Evolutionary conservation across 2,888 invertebrate genomes (phyloP), one percentile per base, ranked within the genome.

Genomic region (Operophtera brumata): DNA sequence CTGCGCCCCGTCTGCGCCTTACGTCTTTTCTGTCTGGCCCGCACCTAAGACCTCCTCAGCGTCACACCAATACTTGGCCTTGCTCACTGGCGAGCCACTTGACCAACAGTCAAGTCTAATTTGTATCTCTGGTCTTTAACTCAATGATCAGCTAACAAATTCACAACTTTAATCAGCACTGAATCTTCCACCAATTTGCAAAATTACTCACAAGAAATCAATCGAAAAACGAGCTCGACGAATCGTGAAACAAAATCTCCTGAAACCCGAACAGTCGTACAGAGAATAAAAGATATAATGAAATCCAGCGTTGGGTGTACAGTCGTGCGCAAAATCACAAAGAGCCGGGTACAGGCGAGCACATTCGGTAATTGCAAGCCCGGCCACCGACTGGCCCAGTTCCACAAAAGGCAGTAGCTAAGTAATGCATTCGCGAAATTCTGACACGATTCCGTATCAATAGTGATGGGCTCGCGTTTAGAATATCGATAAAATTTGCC

Each of bases 371-470:
- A 77, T 76, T 78, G 76, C 71, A 67, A 67, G 69, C 67, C 65
- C 60, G 64, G 62, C 66, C 61, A 62, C 62, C 66, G 61, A 68
- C 70, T 77, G 76, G 66, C 75, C 72, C 68, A 75, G 63, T 75
- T 72, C 69, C 67, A 71, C 70, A 71, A 71, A 72, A 74, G 70
- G 68, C 69, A 60, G 66, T 20, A 20, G 20, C 20, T 20, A 20
- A 20, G 20, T 73, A 73, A 77, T 76, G 77, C 75, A 75, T 78
- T 76, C 70, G 69, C 70, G 59, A 71, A 75, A 73, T 75, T 75
- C 69, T 66, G 70, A 67, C 66, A 65, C 67, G 60, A 66, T 61
- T 62, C 65, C 47, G 47, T 65, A 68, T 65, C 63, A 56, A 59
- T 75, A 73, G 69, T 71, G 70, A 68, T 61, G 68, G 42, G 61